A percentile compares a stretch with the other conserved stretches of the same genome.
Conservation (phyloP, 1,140 invertebrate genomes). For the Amyelois transitella region DNA sequence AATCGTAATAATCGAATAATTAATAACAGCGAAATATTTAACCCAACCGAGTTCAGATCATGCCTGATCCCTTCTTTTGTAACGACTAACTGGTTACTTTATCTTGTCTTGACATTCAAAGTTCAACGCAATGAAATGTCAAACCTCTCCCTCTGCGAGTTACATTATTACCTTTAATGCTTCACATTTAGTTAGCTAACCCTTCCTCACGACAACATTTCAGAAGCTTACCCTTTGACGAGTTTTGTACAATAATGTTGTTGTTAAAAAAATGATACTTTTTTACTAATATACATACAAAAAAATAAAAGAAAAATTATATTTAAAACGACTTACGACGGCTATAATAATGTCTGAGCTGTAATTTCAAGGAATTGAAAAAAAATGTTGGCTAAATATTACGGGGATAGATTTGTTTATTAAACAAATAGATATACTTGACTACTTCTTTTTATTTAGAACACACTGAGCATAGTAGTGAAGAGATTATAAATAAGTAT, state of each 20-base stretch:
- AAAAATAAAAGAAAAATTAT: too few species aligned
- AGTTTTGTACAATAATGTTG: neutral
- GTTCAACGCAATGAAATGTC: constrained; percentile 14
- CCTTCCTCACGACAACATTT: neutral
- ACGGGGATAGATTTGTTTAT: too few species aligned
- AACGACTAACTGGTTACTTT: neutral
- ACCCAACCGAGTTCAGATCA: constrained; percentile 3
- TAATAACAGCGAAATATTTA: neutral
- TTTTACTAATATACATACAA: neutral
- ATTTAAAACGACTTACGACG: too few species aligned
- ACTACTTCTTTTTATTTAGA: too few species aligned
- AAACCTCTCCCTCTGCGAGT: constrained; percentile 9
- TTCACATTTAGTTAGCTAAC: neutral
- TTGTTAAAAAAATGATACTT: too few species aligned
- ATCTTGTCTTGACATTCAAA: constrained; percentile 10
- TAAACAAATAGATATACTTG: too few species aligned
- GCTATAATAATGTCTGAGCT: too few species aligned
- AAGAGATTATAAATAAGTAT: too few species aligned
- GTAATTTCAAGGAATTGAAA: too few species aligned
- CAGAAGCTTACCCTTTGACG: neutral
- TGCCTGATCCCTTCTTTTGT: constrained; percentile 7
- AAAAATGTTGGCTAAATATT: too few species aligned
- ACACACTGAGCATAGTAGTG: too few species aligned
- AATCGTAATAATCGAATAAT: too few species aligned
- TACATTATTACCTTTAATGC: neutral